Conservation (phyloP, 1,140 invertebrate species). For the Heliconius himera region DNA sequence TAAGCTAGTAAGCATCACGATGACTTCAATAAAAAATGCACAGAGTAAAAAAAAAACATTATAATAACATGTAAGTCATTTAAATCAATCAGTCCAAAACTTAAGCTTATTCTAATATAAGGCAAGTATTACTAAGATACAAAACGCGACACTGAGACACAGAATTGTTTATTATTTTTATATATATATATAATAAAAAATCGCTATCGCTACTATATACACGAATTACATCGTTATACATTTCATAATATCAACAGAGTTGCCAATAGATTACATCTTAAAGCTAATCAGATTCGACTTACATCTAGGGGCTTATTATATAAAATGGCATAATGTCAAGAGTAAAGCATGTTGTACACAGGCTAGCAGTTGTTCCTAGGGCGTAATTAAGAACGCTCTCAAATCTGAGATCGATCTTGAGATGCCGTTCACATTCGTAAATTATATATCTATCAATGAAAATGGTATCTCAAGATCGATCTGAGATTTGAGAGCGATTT, state of each 20-base stretch:
- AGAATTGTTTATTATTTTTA: slow-evolving; percentile 24
- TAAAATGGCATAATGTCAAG: slow-evolving; percentile 54
- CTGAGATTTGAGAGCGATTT: no score
- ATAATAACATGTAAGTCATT: slow-evolving; percentile 62
- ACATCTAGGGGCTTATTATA: slow-evolving; percentile 42
- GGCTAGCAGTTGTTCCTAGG: not conserved
- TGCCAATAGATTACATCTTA: slow-evolving; percentile 31
- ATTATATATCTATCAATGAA: no score
- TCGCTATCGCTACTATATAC: slow-evolving; percentile 18
- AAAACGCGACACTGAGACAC: slow-evolving; percentile 19
- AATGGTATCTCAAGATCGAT: no score
- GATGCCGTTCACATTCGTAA: no score
- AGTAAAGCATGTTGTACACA: slow-evolving; percentile 9
- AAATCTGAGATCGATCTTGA: no score
- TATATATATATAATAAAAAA: slow-evolving; percentile 21
- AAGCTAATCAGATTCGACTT: slow-evolving; percentile 37
- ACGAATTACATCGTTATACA: not conserved
- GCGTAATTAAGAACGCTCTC: no score
- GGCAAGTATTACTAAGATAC: slow-evolving; percentile 71
- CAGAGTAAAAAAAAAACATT: slow-evolving; percentile 54
- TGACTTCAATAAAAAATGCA: slow-evolving; percentile 64
- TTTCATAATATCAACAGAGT: slow-evolving; percentile 32
- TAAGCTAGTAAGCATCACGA: slow-evolving; percentile 49
- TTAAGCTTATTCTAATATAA: slow-evolving; percentile 66
- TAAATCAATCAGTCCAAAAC: slow-evolving; percentile 77